phyloP scores from a whole-genome alignment of 2,888 invertebrate species.

The Nemurella pictetii region DNA sequence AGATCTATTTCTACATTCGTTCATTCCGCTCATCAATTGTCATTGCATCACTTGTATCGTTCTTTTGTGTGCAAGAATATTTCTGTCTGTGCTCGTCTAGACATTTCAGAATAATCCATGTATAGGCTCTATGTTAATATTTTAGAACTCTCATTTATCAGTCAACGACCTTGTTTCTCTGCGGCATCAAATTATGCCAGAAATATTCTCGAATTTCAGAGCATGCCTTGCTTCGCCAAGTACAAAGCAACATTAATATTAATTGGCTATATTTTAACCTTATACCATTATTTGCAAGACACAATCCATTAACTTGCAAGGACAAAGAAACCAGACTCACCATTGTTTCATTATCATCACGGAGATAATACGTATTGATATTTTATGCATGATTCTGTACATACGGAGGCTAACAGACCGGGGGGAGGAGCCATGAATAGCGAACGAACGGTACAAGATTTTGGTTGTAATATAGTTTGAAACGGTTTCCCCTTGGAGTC shows the following conservation, averaged over 20 bases:
- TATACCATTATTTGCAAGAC: neutral
- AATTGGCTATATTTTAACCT: neutral
- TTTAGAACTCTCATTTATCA: too few species aligned
- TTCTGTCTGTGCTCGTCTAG: too few species aligned
- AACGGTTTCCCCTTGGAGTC: neutral
- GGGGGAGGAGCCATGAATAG: neutral
- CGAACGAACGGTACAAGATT: neutral
- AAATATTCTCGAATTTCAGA: neutral
- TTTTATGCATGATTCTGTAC: neutral
- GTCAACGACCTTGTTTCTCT: too few species aligned
- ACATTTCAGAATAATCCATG: too few species aligned
- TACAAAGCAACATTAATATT: neutral
- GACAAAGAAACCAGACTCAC: neutral
- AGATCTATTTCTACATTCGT: too few species aligned
- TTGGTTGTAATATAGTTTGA: neutral
- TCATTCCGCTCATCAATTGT: too few species aligned
- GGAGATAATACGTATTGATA: neutral
- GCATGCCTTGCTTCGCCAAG: neutral
- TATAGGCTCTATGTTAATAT: too few species aligned
- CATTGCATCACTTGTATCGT: too few species aligned
- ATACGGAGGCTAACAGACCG: too few species aligned
- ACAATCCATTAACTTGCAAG: neutral
- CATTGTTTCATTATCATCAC: neutral
- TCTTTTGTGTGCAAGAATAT: too few species aligned
- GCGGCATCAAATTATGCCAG: neutral